phyloP scores from a whole-genome alignment of 2,888 invertebrate genomes.

The Epirrita christyi region DNA sequence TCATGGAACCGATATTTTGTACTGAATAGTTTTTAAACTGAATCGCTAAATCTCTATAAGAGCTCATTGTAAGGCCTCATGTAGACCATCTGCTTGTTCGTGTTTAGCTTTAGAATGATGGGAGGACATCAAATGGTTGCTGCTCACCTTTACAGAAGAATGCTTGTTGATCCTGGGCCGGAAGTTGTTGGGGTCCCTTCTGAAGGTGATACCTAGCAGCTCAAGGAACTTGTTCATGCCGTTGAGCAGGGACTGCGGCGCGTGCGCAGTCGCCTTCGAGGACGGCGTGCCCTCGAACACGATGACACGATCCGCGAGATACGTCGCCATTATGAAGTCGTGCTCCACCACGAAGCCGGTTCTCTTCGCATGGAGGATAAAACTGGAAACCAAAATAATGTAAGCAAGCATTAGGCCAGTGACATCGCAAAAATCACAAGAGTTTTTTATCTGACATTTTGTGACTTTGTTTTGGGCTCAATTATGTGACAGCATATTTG shows the following conservation, averaged over 20 bases:
- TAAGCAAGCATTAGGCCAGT: too few species aligned
- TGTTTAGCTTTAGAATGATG: too few species aligned
- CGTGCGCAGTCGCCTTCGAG: conserved; percentile 93
- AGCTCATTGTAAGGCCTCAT: too few species aligned
- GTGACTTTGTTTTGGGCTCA: too few species aligned
- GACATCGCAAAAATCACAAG: too few species aligned
- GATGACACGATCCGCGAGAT: conserved; percentile 98
- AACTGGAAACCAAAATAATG: conserved; percentile 77
- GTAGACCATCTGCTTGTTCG: too few species aligned
- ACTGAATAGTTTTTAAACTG: too few species aligned
- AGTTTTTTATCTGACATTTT: too few species aligned
- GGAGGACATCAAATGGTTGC: too few species aligned
- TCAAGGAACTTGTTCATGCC: conserved; percentile 99
- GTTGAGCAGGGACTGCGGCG: conserved; percentile 96
- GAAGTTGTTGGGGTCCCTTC: conserved; percentile 99
- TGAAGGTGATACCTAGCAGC: conserved; percentile 97
- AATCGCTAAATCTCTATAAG: too few species aligned
- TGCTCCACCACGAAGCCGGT: conserved; percentile 99
- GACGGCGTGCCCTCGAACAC: conserved; percentile 99
- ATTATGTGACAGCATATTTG: too few species aligned
- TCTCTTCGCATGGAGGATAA: conserved; percentile 99
- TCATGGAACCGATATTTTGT: too few species aligned
- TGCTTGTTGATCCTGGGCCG: conserved; percentile 99
- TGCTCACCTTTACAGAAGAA: conserved; percentile 94
- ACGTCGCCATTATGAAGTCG: conserved; percentile 99